These are phyloP conservation scores for Acanthurus tractus DNA, from an alignment of 2,797 vertebrate species.

Conservation along the genomic window DNA sequence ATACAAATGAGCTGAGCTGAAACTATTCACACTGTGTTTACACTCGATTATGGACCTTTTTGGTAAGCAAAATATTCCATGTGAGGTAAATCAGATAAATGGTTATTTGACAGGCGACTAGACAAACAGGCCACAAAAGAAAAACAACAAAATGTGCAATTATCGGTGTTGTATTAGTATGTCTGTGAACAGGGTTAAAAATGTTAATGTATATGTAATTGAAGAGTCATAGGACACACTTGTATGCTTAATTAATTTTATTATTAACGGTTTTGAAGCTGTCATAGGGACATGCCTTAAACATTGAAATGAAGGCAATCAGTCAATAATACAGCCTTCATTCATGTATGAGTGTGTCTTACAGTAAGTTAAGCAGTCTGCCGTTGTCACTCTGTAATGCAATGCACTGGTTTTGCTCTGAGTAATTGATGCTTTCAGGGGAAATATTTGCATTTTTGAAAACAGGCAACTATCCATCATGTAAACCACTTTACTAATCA, in stretches of 20 bases:
- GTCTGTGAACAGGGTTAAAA: not conserved
- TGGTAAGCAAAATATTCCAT: not conserved
- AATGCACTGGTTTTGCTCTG: conserved; percentile 29
- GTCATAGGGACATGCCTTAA: conserved; percentile 3
- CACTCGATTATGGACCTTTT: conserved; percentile 19
- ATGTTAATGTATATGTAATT: not conserved
- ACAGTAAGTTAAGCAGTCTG: conserved; percentile 24
- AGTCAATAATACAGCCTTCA: not conserved
- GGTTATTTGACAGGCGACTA: not conserved
- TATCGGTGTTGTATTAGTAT: not conserved
- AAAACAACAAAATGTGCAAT: not conserved
- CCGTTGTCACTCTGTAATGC: conserved; percentile 29
- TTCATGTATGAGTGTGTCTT: conserved; percentile 11
- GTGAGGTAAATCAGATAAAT: not conserved
- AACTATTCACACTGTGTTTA: conserved; percentile 9
- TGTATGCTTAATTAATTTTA: not conserved
- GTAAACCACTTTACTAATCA: conserved; percentile 57
- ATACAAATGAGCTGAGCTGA: conserved; percentile 53
- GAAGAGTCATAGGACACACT: too few relatives aligned
- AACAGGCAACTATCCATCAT: conserved; percentile 64
- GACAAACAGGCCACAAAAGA: not conserved
- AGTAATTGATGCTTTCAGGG: conserved; percentile 59
- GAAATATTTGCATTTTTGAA: conserved; percentile 64
- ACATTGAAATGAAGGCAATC: conserved; percentile 16
- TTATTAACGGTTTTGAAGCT: not conserved